A percentile compares a stretch with the other conserved stretches of the same genome.
Conservation (phyloP, 1,140 invertebrate genomes). For the Penaeus chinensis region DNA sequence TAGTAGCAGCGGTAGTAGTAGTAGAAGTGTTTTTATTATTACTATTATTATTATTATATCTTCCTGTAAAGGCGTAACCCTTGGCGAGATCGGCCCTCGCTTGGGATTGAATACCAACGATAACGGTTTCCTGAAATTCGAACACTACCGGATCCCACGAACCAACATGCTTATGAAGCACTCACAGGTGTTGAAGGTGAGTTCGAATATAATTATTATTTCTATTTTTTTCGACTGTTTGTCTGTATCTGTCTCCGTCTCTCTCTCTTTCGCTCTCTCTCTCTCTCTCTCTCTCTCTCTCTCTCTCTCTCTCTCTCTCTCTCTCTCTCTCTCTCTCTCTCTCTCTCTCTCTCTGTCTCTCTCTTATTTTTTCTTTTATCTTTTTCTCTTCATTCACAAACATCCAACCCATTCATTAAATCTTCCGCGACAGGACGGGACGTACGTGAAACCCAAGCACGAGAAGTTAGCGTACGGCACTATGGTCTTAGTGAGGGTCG, state of each 20-base stretch:
- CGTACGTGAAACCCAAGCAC: constrained; percentile 85
- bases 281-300: too few relatives aligned
- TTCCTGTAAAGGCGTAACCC: constrained; percentile 78
- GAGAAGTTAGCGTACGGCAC: constrained; percentile 92
- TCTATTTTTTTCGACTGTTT: neutral
- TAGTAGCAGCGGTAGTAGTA: too few relatives aligned
- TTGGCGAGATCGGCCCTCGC: constrained; percentile 94
- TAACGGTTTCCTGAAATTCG: constrained; percentile 75
- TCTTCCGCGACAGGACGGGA: constrained; percentile 78
- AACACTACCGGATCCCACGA: constrained; percentile 32
- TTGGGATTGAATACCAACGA: constrained; percentile 90
- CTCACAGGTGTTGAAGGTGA: constrained; percentile 41
- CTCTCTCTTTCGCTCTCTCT: neutral
- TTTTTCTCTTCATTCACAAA: constrained; percentile 72
- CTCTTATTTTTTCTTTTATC: too few relatives aligned
- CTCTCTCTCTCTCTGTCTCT: too few relatives aligned
- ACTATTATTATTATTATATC: too few relatives aligned
- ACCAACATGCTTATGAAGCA: constrained; percentile 44
- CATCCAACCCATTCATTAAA: constrained; percentile 54
- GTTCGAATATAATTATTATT: neutral
- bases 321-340: too few relatives aligned
- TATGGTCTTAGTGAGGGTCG: constrained; percentile 92
- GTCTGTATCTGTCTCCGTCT: neutral
- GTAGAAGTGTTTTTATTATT: too few relatives aligned
- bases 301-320: too few relatives aligned